phyloP scores from a whole-genome alignment of 2,888 invertebrate genomes.

The Trisateles emortualis region DNA sequence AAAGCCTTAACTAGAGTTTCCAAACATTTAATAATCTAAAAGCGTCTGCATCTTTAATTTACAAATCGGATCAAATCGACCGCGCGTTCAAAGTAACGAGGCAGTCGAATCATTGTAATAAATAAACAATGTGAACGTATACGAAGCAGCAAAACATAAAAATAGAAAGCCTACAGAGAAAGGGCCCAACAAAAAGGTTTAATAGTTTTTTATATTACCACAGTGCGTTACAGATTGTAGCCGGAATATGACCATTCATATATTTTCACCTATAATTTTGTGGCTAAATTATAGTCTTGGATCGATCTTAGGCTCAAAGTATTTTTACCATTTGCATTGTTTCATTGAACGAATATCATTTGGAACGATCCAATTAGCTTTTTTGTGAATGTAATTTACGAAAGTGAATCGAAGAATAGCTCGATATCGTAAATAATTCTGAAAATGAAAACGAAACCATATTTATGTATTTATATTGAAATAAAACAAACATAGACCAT shows the following conservation, averaged over 20 bases:
- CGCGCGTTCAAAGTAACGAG: constrained; percentile 7
- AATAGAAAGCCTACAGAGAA: constrained; percentile 72
- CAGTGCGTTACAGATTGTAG: constrained; percentile 68
- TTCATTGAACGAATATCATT: constrained; percentile 22
- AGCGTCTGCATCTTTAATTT: constrained; percentile 13
- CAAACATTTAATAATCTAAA: constrained; percentile 19
- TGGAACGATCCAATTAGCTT: constrained; percentile 8
- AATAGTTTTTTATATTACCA: constrained; percentile 63
- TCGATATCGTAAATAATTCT: not conserved
- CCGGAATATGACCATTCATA: constrained; percentile 59
- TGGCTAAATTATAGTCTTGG: constrained; percentile 62
- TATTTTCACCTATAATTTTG: constrained; percentile 72
- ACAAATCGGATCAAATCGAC: constrained; percentile 5
- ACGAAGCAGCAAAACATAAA: constrained; percentile 55
- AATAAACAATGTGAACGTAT: constrained; percentile 38
- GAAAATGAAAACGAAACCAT: not conserved
- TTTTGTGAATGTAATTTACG: not conserved
- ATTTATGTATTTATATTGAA: not conserved
- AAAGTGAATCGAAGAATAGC: constrained; percentile 3
- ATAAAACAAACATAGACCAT: not conserved
- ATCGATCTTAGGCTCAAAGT: constrained; percentile 50
- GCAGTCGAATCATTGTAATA: constrained; percentile 20
- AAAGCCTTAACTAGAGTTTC: constrained; percentile 20
- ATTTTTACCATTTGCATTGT: constrained; percentile 23
- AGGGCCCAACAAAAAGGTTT: constrained; percentile 58